Conservation (phyloP, 2,888 invertebrate species). For the Malthinus flaveolus region DNA sequence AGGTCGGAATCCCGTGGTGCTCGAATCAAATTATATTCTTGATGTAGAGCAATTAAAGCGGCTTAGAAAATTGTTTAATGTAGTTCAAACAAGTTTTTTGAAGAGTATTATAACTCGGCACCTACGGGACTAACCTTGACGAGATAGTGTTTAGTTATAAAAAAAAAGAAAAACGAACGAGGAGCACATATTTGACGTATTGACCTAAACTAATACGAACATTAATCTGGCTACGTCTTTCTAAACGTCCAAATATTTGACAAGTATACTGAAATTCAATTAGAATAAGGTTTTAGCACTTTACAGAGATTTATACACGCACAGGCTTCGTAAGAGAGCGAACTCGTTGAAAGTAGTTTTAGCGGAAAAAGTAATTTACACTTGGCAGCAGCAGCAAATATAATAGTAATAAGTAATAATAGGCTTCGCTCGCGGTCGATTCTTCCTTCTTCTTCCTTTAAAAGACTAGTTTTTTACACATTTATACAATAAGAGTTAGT, state of each 20-base stretch:
- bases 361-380: slow-evolving; percentile 33
- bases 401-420: slow-evolving; percentile 33
- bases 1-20: slow-evolving; percentile 31
- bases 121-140: slow-evolving; percentile 37
- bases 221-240: slow-evolving; percentile 46
- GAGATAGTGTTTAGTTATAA: slow-evolving; percentile 15
- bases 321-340: slow-evolving; percentile 26
- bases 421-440: slow-evolving; percentile 35
- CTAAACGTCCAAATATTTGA: slow-evolving; percentile 46
- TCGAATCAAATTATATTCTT: slow-evolving; percentile 34
- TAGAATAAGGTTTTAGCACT: slow-evolving; percentile 32
- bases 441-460: slow-evolving; percentile 16
- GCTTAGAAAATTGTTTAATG: slow-evolving; percentile 26
- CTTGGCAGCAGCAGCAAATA: slow-evolving; percentile 41
- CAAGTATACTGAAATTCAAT: slow-evolving; percentile 47
- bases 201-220: slow-evolving; percentile 47
- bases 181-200: slow-evolving; percentile 45
- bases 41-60: slow-evolving; percentile 33
- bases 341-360: slow-evolving; percentile 29
- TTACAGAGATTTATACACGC: slow-evolving; percentile 35
- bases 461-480: slow-evolving; percentile 48
- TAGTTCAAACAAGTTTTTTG: slow-evolving; percentile 33
- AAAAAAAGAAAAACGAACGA: slow-evolving; percentile 37
- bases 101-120: slow-evolving; percentile 33
- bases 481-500: slow-evolving; percentile 36